Conservation (phyloP, 2,113 vertebrate genomes). For the Odocoileus hemionus region DNA sequence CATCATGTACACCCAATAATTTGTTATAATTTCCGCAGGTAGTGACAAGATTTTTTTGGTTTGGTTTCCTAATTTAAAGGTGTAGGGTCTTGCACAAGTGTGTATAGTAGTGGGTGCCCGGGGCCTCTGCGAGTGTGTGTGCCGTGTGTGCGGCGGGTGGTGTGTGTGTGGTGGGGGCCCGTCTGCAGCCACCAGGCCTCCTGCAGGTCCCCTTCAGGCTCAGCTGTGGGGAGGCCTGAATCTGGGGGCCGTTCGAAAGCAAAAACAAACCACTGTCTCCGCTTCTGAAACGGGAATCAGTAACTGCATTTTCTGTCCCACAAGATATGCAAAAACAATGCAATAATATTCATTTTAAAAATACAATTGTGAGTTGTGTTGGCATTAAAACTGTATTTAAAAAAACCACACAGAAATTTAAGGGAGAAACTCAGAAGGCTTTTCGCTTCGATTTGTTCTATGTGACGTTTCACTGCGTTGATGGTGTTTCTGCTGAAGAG, state of each 20-base stretch:
- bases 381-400: slow-evolving; percentile 88
- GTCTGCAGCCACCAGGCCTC: slow-evolving; percentile 39
- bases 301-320: slow-evolving; percentile 90
- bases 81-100: slow-evolving; percentile 74
- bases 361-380: slow-evolving; percentile 82
- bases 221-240: slow-evolving; percentile 69
- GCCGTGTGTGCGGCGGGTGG: slow-evolving; percentile 3
- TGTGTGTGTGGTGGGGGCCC: slow-evolving; percentile 53
- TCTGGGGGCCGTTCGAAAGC: slow-evolving; percentile 78
- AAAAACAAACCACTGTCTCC: slow-evolving; percentile 83
- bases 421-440: slow-evolving; percentile 74
- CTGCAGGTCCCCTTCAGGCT: slow-evolving; percentile 71
- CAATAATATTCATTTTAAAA: slow-evolving; percentile 93
- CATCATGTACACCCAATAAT: slow-evolving; percentile 72
- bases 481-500: slow-evolving; percentile 91
- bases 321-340: slow-evolving; percentile 99
- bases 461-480: slow-evolving; percentile 90
- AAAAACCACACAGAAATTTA: slow-evolving; percentile 69
- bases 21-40: slow-evolving; percentile 77
- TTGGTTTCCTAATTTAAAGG: slow-evolving; percentile 78
- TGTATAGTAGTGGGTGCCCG: slow-evolving; percentile 41
- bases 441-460: slow-evolving; percentile 84
- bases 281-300: slow-evolving; percentile 84
- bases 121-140: slow-evolving; percentile 45
- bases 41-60: slow-evolving; percentile 60